These are phyloP conservation scores for Antheraea pernyi DNA, from an alignment of 1,140 invertebrate genomes.

Conservation along the genomic window DNA sequence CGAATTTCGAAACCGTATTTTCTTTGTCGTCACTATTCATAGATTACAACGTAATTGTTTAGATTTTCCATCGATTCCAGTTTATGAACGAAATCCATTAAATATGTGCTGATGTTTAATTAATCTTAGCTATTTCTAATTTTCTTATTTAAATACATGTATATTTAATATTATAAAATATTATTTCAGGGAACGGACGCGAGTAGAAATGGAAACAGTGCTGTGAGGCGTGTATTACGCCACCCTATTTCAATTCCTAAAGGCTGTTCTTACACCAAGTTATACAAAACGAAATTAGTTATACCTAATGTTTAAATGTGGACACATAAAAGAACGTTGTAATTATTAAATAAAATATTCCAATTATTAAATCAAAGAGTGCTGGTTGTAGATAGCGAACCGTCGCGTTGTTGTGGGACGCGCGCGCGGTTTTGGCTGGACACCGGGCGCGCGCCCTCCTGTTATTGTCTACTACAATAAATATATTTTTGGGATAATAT, in stretches of 20 bases:
- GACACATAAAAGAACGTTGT: constrained; percentile 78
- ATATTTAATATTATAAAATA: background rate
- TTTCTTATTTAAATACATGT: no score
- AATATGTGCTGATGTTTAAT: no score
- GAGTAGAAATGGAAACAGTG: constrained; percentile 93
- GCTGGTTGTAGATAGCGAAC: constrained; percentile 74
- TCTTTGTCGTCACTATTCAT: no score
- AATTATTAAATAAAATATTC: constrained; percentile 81
- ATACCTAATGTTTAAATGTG: constrained; percentile 76
- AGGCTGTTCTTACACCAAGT: constrained; percentile 79
- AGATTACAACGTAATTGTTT: no score
- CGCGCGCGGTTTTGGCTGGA: constrained; percentile 73
- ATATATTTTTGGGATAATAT: constrained; percentile 79
- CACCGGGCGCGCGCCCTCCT: constrained; percentile 67
- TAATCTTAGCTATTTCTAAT: no score
- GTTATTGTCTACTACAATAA: constrained; percentile 79
- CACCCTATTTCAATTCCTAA: constrained; percentile 77
- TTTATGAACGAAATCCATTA: no score
- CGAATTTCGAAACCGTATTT: no score
- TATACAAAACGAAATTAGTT: constrained; percentile 79
- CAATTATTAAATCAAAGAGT: constrained; percentile 78
- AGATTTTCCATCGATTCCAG: no score
- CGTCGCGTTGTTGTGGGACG: constrained; percentile 69
- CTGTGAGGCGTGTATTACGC: constrained; percentile 85
- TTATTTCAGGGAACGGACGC: constrained; percentile 68